phyloP scores from a whole-genome alignment of 2,888 invertebrate genomes.

The Salpingus planirostris region DNA sequence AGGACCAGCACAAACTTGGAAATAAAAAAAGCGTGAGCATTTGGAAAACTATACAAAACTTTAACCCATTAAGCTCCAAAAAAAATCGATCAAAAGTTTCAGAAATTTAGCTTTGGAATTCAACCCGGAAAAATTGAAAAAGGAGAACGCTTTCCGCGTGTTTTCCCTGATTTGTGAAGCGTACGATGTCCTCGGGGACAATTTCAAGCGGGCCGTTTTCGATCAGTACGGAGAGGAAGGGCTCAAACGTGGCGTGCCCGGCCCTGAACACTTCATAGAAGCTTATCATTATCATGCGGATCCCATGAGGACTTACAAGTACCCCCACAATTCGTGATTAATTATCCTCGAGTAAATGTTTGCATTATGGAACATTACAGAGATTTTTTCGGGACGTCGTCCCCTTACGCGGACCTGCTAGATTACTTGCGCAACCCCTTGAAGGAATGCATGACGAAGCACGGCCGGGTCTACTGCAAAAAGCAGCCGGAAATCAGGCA shows the following conservation, averaged over 20 bases:
- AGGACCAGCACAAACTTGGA: conserved; percentile 56
- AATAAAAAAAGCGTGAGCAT: conserved; percentile 60
- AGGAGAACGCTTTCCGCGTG: conserved; percentile 50
- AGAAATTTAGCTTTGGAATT: conserved; percentile 45
- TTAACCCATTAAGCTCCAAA: background rate
- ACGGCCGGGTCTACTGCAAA: conserved; percentile 51
- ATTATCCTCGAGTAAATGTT: conserved; percentile 2
- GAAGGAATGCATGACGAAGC: conserved; percentile 52
- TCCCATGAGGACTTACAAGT: conserved; percentile 61
- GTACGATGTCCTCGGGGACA: conserved; percentile 66
- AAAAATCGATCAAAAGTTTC: conserved; percentile 13
- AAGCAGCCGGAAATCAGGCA: conserved; percentile 53
- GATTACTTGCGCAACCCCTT: conserved; percentile 56
- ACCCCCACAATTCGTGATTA: no score
- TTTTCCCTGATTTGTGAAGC: conserved; percentile 66
- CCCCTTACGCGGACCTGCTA: conserved; percentile 71
- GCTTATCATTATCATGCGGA: conserved; percentile 78
- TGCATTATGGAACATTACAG: no score
- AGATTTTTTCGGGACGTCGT: conserved; percentile 74
- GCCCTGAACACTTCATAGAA: conserved; percentile 56
- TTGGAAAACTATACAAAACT: background rate
- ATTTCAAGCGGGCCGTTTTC: conserved; percentile 63
- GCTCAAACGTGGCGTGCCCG: conserved; percentile 69
- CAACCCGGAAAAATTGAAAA: conserved; percentile 47
- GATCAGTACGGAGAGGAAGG: conserved; percentile 88